phyloP scores from a whole-genome alignment of 2,888 invertebrate species.

The Heliconius charithonia region DNA sequence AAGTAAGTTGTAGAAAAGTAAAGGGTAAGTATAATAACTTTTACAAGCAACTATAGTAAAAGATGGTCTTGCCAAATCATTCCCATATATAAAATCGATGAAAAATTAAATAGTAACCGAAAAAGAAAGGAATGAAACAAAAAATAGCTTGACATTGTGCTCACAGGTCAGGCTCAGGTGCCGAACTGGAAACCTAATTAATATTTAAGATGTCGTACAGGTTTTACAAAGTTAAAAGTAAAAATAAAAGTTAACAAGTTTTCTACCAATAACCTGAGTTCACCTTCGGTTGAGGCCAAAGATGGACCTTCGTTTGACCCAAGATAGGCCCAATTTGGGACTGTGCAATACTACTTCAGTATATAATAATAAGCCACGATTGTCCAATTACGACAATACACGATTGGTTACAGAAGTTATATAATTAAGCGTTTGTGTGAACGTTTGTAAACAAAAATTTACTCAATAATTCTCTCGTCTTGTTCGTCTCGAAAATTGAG shows the following conservation, averaged over 20 bases:
- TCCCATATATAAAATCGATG: too few relatives aligned
- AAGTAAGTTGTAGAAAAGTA: too few relatives aligned
- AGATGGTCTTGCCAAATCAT: too few relatives aligned
- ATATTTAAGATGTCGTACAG: neutral
- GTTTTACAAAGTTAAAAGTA: neutral
- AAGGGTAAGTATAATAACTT: too few relatives aligned
- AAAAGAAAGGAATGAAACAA: too few relatives aligned
- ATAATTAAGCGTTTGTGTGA: neutral
- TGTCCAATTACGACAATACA: neutral
- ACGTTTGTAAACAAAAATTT: neutral
- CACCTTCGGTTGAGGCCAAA: constrained; percentile 6
- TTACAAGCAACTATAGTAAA: too few relatives aligned
- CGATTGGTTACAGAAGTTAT: neutral
- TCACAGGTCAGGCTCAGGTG: neutral
- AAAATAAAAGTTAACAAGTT: too few relatives aligned
- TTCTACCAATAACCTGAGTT: neutral
- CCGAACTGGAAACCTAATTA: constrained; percentile 5
- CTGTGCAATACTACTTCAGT: neutral
- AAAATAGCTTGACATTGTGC: neutral
- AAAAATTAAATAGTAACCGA: too few relatives aligned
- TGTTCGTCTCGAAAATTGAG: neutral
- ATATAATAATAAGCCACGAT: neutral
- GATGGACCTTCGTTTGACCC: neutral
- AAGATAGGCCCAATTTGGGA: neutral
- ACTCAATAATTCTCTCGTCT: too few relatives aligned